Evolutionary conservation across 2,113 vertebrate genomes (phyloP).

Genomic region (Bubo blakistoni): DNA sequence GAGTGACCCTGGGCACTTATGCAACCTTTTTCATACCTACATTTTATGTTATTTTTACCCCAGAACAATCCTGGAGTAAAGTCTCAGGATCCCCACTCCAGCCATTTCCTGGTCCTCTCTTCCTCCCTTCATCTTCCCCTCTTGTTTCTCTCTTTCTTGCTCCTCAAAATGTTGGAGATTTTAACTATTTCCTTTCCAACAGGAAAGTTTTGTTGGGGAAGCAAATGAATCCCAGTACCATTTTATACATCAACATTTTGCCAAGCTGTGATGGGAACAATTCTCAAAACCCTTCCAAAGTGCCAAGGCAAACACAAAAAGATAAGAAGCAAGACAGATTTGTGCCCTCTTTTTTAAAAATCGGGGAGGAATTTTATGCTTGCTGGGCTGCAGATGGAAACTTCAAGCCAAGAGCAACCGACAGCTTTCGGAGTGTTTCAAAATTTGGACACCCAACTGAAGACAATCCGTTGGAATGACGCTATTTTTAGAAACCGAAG

Average conservation of each 20-base stretch:
- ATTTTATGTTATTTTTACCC: background rate
- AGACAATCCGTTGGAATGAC: background rate
- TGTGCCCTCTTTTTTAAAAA: background rate
- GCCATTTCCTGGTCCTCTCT: background rate
- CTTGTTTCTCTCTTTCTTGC: background rate
- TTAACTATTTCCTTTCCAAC: background rate
- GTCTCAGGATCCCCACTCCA: background rate
- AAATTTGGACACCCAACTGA: background rate
- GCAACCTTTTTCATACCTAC: background rate
- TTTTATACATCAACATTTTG: background rate
- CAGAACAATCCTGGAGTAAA: background rate
- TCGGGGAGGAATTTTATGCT: background rate
- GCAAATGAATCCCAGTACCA: background rate
- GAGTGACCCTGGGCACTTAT: background rate
- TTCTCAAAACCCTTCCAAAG: background rate
- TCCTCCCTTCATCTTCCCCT: background rate
- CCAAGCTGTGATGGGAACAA: background rate
- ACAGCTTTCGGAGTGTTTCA: background rate
- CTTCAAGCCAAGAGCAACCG: background rate
- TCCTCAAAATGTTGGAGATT: background rate
- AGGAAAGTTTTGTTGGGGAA: background rate
- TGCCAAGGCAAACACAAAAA: background rate
- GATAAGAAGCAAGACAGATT: background rate
- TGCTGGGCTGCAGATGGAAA: background rate
- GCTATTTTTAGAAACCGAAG: constrained; percentile 7